Base-by-base conservation (phyloP, 2,113 vertebrate species). In the Leptobrachium ailaonicum region DNA sequence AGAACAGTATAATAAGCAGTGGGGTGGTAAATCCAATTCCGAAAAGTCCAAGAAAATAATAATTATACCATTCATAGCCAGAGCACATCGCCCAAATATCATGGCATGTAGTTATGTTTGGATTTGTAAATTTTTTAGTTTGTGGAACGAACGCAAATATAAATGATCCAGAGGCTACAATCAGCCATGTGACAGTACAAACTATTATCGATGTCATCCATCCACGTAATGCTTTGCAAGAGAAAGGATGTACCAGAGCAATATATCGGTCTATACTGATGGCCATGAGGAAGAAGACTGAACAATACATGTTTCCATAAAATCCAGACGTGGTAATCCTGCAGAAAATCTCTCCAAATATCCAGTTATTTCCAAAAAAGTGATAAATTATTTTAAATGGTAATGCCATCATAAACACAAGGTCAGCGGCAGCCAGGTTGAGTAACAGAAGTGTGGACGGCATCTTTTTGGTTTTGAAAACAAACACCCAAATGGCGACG, bases 371-470 rank as follows among this genome's bases (percentile, higher is more conserved):
- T 66, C 87, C 89, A 74, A 86, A 2, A 3, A 89, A 84, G 64
- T 89, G 82, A 56, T 91, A 91, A 47, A 75, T 72, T 70, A 91
- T 87, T 82, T 84, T 90, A 77, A 91, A 85, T 8, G 90, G 90
- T 53, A 91, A 84, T 9, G 85, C 41, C 2, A 90, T 73, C 41
- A 74, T 41, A 1, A 91, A 84, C 5, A 90, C 43, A 60, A 91
- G 81, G 81, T 91, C 87, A 0, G 86, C 85, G 13, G 3, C 1
- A 0, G 87, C 89, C 84, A 90, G 71, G 66, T 88, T 91, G 72
- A 88, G 74, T 45, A 89, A 74, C 42, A 88, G 85, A n/a, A 88
- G 2, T 0, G 73, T 75, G 20, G 83, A 85, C 60, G 89, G 86
- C 20, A 69, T 75, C 53, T 85, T 90, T 70, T 81, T 88, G 70